Percentiles rank a stretch among this genome's conserved stretches.
Evolutionary conservation across 2,797 vertebrate species (phyloP).

Genomic region (Novumbra hubbsi): DNA sequence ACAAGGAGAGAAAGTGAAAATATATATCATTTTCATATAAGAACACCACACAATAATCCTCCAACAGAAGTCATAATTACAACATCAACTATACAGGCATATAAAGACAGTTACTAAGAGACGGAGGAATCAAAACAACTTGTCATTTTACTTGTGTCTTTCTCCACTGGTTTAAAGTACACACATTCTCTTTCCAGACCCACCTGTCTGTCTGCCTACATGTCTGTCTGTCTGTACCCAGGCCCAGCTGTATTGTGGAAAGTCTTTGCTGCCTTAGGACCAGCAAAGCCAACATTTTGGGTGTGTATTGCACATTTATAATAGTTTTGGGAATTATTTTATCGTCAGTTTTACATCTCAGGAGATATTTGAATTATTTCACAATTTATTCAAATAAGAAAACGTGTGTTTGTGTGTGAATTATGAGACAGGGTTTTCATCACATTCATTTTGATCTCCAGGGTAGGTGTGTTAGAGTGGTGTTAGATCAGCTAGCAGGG

Average conservation of each 20-base stretch:
- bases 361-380: slow-evolving; percentile 46
- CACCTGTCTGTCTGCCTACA: slow-evolving; percentile 45
- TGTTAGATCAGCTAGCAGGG: background rate
- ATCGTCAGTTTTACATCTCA: slow-evolving; percentile 25
- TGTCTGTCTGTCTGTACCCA: slow-evolving; percentile 31
- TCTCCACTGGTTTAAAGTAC: slow-evolving; percentile 56
- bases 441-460: slow-evolving; percentile 62
- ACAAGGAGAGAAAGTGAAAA: slow-evolving; percentile 67
- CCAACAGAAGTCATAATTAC: slow-evolving; percentile 81
- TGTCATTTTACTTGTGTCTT: slow-evolving; percentile 25
- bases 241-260: slow-evolving; percentile 27
- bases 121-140: slow-evolving; percentile 44
- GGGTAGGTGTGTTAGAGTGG: slow-evolving; percentile 15
- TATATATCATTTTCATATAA: slow-evolving; percentile 76
- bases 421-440: background rate
- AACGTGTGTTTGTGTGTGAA: background rate
- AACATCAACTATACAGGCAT: slow-evolving; percentile 89
- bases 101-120: slow-evolving; percentile 80
- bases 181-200: slow-evolving; percentile 49
- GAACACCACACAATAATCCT: slow-evolving; percentile 88
- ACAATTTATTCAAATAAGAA: slow-evolving; percentile 61
- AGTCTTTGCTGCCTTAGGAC: slow-evolving; percentile 33
- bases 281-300: slow-evolving; percentile 43
- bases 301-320: slow-evolving; percentile 11
- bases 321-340: slow-evolving; percentile 1